Percentiles rank a stretch among this genome's conserved stretches.
phyloP scores from a whole-genome alignment of 1,140 invertebrate species.

The Colletes latitarsis region DNA sequence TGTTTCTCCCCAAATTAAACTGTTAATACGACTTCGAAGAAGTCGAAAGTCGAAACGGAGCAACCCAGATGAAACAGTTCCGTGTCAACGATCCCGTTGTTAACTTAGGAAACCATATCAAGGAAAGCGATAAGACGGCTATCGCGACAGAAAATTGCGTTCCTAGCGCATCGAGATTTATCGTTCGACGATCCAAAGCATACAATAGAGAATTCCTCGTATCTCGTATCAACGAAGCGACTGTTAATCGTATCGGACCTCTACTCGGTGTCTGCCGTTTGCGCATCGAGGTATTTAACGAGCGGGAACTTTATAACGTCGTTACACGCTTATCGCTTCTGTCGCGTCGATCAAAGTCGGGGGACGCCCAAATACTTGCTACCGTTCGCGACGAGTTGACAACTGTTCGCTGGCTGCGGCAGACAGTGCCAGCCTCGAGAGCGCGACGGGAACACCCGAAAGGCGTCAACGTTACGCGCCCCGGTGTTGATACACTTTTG shows the following conservation, averaged over 20 bases:
- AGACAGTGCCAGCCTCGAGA: background rate
- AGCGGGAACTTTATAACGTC: background rate
- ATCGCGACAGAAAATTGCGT: no score
- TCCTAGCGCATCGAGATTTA: background rate
- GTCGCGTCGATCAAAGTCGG: background rate
- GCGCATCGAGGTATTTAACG: slow-evolving; percentile 12
- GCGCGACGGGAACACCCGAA: background rate
- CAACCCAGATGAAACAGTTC: no score
- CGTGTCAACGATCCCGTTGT: no score
- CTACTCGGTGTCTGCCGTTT: background rate
- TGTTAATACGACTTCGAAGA: no score
- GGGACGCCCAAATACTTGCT: background rate
- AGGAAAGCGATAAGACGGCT: background rate
- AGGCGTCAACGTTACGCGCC: slow-evolving; percentile 12
- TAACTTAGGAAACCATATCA: no score
- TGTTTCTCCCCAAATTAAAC: no score
- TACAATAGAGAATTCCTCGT: background rate
- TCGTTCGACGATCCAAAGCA: background rate
- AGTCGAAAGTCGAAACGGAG: no score
- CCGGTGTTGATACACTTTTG: slow-evolving; percentile 24
- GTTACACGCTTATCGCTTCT: background rate
- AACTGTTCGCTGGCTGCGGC: background rate
- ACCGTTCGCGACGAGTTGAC: background rate
- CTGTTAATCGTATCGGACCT: background rate
- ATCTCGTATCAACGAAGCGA: background rate